Conservation (phyloP, 2,888 invertebrate genomes). For the Maniola hyperantus region DNA sequence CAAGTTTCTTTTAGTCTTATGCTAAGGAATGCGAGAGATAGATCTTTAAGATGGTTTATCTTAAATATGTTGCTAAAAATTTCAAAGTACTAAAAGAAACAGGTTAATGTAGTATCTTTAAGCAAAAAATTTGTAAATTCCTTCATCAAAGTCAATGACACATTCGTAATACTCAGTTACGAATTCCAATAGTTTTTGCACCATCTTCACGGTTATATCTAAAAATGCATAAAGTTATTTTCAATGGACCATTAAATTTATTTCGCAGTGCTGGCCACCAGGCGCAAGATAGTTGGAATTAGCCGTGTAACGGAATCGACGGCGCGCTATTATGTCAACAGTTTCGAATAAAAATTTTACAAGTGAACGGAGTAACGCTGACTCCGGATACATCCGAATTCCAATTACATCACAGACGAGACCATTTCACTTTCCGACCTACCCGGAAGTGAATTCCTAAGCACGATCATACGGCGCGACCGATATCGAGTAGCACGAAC, state of each 20-base stretch:
- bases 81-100: slow-evolving; percentile 31
- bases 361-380: slow-evolving; percentile 79
- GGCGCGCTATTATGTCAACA: slow-evolving; percentile 74
- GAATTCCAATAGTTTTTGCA: slow-evolving; percentile 53
- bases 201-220: slow-evolving; percentile 43
- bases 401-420: slow-evolving; percentile 82
- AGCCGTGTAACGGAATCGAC: slow-evolving; percentile 44
- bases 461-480: slow-evolving; percentile 79
- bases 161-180: slow-evolving; percentile 50
- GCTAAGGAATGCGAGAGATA: slow-evolving; percentile 19
- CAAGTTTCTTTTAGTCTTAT: slow-evolving; percentile 10
- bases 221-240: slow-evolving; percentile 43
- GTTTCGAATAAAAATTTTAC: slow-evolving; percentile 74
- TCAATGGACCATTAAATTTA: slow-evolving; percentile 40
- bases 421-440: slow-evolving; percentile 82
- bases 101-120: slow-evolving; percentile 33
- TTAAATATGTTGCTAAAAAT: slow-evolving; percentile 16
- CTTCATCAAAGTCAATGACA: slow-evolving; percentile 43
- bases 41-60: slow-evolving; percentile 19
- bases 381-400: slow-evolving; percentile 82
- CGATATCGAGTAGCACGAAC: slow-evolving; percentile 57
- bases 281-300: slow-evolving; percentile 56
- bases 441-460: slow-evolving; percentile 83
- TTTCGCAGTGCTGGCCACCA: slow-evolving; percentile 51
- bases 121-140: slow-evolving; percentile 35